Base-by-base conservation (phyloP, 2,797 vertebrate species). In the Fratercula arctica region DNA sequence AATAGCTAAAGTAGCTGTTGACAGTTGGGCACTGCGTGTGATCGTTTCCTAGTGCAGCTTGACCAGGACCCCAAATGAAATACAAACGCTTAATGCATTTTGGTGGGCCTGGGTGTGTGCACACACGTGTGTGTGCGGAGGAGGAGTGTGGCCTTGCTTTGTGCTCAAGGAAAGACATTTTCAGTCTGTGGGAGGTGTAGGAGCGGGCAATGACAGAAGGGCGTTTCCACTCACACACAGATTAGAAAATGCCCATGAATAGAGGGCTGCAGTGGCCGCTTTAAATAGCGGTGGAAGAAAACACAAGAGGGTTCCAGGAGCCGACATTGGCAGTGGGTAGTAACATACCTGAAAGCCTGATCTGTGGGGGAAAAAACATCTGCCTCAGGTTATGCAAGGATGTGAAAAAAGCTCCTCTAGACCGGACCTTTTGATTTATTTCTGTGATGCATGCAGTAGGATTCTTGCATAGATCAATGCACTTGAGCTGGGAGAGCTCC, bases 351-450 rank as follows among this genome's bases (percentile, higher is more conserved):
- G 11, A 33, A 63, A 46, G 60, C 53, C 85, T 89, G 28, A 77
- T 46, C 66, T 84, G 56, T 21, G 8, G 69, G 8, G 73, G 67
- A 39, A 37, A 37, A 31, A 85, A 76, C 24, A 13, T 83, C 81
- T 90, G 51, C 51, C 15, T 61, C 8, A 11, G 90, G 78, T 73
- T 24, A 13, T 11, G 6, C 35, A n/a, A 72, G 81, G 70, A 46
- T 80, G 39, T 37, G 57, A 85, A 87, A 73, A 46, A 57, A 87
- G 17, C 78, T 77, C 39, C 54, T 76, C 48, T 72, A 76, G 92
- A 84, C 29, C 82, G 75, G 29, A 73, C 63, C 17, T 92, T 90
- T 70, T 79, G 82, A 77, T 95, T 95, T 85, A 79, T 95, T 87
- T 89, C 35, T 61, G 63, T 61, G 3, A 18, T 63, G 61, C 13